These are phyloP conservation scores for Tauraco erythrolophus DNA, from an alignment of 2,113 vertebrate species.

Conservation along the genomic window DNA sequence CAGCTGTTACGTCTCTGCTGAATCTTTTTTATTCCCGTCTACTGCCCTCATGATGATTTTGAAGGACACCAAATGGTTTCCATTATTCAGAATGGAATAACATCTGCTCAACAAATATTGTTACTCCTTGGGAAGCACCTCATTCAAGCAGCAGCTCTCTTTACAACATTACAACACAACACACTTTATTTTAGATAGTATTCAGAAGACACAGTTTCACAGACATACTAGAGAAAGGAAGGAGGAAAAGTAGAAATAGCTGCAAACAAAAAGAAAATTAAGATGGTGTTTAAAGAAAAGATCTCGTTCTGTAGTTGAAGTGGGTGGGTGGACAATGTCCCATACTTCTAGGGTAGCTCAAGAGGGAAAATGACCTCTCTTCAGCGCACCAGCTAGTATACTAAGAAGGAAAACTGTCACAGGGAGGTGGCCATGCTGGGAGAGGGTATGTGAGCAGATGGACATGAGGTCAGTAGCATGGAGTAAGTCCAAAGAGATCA, in stretches of 20 bases:
- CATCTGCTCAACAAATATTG: conserved; percentile 71
- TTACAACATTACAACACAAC: conserved; percentile 37
- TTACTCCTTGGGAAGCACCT: conserved; percentile 68
- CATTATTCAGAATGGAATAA: conserved; percentile 71
- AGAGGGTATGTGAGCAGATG: conserved; percentile 35
- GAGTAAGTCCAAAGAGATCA: conserved; percentile 17
- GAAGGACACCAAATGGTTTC: conserved; percentile 72
- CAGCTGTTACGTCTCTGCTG: conserved; percentile 61
- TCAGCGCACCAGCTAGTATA: background rate
- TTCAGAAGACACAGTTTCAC: background rate
- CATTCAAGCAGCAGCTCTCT: conserved; percentile 53
- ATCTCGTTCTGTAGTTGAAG: background rate
- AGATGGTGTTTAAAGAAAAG: background rate
- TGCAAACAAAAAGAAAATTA: background rate
- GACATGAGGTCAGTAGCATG: conserved; percentile 27
- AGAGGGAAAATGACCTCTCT: conserved; percentile 16
- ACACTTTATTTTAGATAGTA: conserved; percentile 11
- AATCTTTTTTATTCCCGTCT: conserved; percentile 54
- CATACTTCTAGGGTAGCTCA: background rate
- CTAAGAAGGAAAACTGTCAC: background rate
- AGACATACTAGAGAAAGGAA: background rate
- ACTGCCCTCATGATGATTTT: conserved; percentile 57
- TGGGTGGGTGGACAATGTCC: background rate
- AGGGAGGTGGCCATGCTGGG: background rate
- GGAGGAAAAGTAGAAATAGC: background rate